Evolutionary conservation across 2,888 invertebrate genomes (phyloP).

Genomic region (Dryobota labecula): DNA sequence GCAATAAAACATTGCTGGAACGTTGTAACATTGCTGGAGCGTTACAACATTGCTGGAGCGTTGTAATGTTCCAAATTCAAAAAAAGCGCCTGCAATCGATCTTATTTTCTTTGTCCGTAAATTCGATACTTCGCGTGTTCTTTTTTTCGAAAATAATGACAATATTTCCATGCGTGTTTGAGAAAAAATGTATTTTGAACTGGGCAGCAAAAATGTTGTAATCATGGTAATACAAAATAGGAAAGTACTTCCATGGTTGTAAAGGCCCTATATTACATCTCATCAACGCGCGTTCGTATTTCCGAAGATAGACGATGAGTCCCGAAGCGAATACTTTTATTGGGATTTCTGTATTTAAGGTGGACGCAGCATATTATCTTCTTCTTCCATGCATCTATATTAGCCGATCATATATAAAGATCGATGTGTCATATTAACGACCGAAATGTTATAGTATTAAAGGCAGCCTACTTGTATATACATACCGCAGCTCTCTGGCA

Average conservation of each 20-base stretch:
- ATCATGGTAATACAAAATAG: background rate
- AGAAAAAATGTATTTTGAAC: no score
- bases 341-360: background rate
- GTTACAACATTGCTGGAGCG: no score
- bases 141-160: no score
- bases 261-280: background rate
- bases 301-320: background rate
- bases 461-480: background rate
- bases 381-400: background rate
- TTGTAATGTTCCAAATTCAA: no score
- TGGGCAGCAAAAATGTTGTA: no score
- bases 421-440: background rate
- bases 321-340: background rate
- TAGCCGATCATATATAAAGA: background rate
- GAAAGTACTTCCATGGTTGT: background rate
- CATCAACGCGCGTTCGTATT: background rate
- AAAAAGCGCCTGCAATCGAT: no score
- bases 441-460: constrained; percentile 3
- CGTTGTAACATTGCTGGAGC: no score
- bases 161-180: no score
- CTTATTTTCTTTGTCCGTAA: no score
- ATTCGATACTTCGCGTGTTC: no score
- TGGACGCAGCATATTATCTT: background rate
- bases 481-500: background rate
- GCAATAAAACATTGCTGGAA: no score